Evolutionary conservation across 2,888 invertebrate species (phyloP).

Genomic region (Drosophila bunnanda): DNA sequence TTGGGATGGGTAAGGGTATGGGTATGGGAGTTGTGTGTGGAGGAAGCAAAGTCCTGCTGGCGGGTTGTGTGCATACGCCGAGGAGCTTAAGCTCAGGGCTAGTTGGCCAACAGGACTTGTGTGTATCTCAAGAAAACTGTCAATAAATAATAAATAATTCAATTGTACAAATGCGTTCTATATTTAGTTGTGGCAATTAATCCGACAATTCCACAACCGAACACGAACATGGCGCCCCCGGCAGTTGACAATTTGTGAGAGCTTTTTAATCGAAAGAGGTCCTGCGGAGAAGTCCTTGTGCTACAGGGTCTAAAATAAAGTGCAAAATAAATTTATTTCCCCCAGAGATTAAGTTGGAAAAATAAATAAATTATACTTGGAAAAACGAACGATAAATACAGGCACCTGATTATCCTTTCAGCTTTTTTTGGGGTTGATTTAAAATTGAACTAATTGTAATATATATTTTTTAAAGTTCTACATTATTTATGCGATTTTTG

Average conservation of each 20-base stretch:
- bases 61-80: conserved; percentile 42
- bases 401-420: neutral
- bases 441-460: neutral
- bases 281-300: neutral
- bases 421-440: neutral
- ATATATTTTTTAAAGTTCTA: too few relatives aligned
- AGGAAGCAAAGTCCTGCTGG: conserved; percentile 6
- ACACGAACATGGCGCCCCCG: conserved; percentile 56
- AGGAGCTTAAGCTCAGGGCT: conserved; percentile 58
- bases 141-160: conserved; percentile 65
- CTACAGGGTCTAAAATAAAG: neutral
- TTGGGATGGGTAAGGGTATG: neutral
- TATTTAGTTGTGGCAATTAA: conserved; percentile 64
- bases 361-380: neutral
- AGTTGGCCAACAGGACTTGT: conserved; percentile 36
- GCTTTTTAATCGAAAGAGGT: conserved; percentile 8
- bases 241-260: conserved; percentile 18
- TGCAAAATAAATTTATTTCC: neutral
- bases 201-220: conserved; percentile 54
- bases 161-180: conserved; percentile 43
- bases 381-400: neutral
- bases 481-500: too few relatives aligned
- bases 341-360: neutral
- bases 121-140: conserved; percentile 42
- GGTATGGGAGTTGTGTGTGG: conserved; percentile 17